Percentiles rank a stretch among this genome's conserved stretches.
Evolutionary conservation across 2,113 vertebrate genomes (phyloP).

Genomic region (Callopanchax toddi): DNA sequence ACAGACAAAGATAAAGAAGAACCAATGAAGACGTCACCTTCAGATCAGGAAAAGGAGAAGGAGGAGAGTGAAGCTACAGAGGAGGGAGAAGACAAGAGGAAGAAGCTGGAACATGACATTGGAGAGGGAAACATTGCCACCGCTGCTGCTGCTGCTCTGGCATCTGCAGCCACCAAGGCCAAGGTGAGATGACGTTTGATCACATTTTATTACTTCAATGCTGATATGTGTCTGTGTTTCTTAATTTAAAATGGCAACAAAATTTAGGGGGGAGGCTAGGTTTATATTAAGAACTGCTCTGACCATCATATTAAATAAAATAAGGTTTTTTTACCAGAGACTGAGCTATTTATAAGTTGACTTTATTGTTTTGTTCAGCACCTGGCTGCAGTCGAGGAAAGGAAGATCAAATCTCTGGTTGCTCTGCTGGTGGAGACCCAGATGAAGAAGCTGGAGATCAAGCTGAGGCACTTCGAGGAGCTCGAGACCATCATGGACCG

Average conservation of each 20-base stretch:
- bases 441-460: constrained; percentile 99
- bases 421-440: constrained; percentile 96
- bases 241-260: no score
- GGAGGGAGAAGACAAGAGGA: constrained; percentile 85
- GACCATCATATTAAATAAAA: neutral
- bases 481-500: constrained; percentile 98
- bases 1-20: constrained; percentile 79
- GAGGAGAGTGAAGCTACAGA: constrained; percentile 86
- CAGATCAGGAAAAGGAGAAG: constrained; percentile 89
- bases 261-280: no score
- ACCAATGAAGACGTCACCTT: constrained; percentile 75
- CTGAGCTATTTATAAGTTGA: neutral
- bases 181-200: constrained; percentile 83
- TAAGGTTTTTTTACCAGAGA: no score
- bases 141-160: constrained; percentile 93
- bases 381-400: constrained; percentile 93
- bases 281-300: neutral
- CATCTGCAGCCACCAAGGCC: constrained; percentile 98
- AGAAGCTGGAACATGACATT: constrained; percentile 90
- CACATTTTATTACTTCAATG: neutral
- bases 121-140: constrained; percentile 96
- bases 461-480: constrained; percentile 97
- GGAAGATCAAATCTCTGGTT: constrained; percentile 97
- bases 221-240: no score
- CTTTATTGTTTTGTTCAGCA: constrained; percentile 79